Evolutionary conservation across 1,140 invertebrate genomes (phyloP).

Genomic region (Oncopodura yosiiana): DNA sequence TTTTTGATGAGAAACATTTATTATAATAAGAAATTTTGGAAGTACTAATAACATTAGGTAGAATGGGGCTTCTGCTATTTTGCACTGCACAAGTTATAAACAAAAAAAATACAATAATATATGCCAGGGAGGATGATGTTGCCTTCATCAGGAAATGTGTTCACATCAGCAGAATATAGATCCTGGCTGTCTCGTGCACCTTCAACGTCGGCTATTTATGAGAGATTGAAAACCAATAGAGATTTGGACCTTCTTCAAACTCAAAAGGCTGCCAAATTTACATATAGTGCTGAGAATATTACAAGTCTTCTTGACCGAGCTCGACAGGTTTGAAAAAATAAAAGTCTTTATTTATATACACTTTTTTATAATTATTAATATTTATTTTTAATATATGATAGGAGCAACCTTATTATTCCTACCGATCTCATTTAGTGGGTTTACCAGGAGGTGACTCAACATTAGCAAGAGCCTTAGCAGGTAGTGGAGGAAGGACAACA

Average conservation of each 20-base stretch:
- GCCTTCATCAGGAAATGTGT: constrained; percentile 61
- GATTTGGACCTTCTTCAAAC: constrained; percentile 48
- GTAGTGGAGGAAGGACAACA: constrained; percentile 28
- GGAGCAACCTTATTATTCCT: constrained; percentile 44
- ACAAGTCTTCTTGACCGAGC: constrained; percentile 42
- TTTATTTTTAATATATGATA: constrained; percentile 15
- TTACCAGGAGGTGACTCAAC: constrained; percentile 34
- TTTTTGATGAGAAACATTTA: too few species aligned
- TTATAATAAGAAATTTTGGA: too few species aligned
- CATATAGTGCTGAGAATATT: constrained; percentile 80
- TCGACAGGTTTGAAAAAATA: constrained; percentile 44
- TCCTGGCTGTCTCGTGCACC: constrained; percentile 80
- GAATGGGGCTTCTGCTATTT: too few species aligned
- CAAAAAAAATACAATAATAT: constrained; percentile 1
- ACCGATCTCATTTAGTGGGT: constrained; percentile 44
- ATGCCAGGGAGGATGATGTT: constrained; percentile 48
- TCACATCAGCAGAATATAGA: constrained; percentile 80
- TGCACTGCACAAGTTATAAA: too few species aligned
- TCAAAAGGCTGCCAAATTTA: constrained; percentile 62
- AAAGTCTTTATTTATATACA: too few species aligned
- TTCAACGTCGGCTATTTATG: constrained; percentile 83
- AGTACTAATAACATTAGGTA: too few species aligned
- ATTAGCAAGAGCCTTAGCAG: constrained; percentile 28
- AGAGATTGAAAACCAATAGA: constrained; percentile 66
- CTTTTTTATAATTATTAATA: too few species aligned